Conservation (phyloP, 2,888 invertebrate genomes). For the Drosophila trichaetosa region DNA sequence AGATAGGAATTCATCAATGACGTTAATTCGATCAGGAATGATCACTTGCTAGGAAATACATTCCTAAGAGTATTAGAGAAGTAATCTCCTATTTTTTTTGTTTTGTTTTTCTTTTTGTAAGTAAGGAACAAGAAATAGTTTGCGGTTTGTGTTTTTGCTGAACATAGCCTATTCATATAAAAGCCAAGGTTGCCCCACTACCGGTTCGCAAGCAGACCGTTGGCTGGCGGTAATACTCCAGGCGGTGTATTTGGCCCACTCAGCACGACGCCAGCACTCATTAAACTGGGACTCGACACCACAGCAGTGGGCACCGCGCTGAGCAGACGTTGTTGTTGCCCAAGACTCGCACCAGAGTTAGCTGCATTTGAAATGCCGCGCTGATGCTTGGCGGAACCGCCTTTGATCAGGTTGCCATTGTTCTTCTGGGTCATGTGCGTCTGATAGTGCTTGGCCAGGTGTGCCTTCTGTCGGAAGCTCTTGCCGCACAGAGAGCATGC, state of each 20-base stretch:
- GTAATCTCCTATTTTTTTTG: slow-evolving; percentile 45
- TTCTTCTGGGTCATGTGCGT: slow-evolving; percentile 95
- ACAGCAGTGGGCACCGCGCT: slow-evolving; percentile 60
- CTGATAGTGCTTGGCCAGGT: slow-evolving; percentile 96
- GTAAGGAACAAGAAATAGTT: slow-evolving; percentile 81
- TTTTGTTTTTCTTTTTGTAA: slow-evolving; percentile 44
- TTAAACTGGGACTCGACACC: slow-evolving; percentile 54
- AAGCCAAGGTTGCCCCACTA: slow-evolving; percentile 63
- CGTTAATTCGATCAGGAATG: slow-evolving; percentile 51
- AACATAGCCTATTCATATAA: slow-evolving; percentile 43
- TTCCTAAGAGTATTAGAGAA: slow-evolving; percentile 57
- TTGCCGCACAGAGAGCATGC: slow-evolving; percentile 97
- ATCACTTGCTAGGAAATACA: slow-evolving; percentile 14
- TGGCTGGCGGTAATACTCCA: slow-evolving; percentile 82
- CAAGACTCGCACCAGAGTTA: slow-evolving; percentile 32
- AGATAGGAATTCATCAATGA: slow-evolving; percentile 78
- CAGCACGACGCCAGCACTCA: slow-evolving; percentile 58
- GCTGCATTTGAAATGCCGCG: slow-evolving; percentile 36
- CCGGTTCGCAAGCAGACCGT: slow-evolving; percentile 84
- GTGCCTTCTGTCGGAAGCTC: slow-evolving; percentile 96
- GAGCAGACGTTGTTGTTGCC: slow-evolving; percentile 74
- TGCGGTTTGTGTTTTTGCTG: slow-evolving; percentile 29
- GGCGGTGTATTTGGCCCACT: slow-evolving; percentile 69
- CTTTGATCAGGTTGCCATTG: slow-evolving; percentile 87
- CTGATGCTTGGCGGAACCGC: slow-evolving; percentile 82